These are phyloP conservation scores for Anastrepha ludens DNA, from an alignment of 1,140 invertebrate species.

Conservation along the genomic window DNA sequence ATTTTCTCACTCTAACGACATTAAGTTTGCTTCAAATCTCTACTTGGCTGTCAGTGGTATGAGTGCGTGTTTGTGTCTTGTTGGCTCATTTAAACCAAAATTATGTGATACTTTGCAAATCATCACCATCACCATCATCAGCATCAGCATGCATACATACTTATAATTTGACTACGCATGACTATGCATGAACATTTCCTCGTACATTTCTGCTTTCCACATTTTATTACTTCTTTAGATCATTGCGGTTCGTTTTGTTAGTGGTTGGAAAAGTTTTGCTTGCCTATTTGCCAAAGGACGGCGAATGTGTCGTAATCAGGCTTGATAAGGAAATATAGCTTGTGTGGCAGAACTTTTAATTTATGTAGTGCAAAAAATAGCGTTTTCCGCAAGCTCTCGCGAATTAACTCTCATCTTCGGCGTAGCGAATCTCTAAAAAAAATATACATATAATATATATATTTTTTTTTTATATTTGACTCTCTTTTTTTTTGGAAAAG, in stretches of 20 bases:
- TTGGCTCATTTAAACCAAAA: constrained; percentile 31
- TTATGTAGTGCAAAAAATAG: too few species aligned
- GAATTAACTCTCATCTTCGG: too few species aligned
- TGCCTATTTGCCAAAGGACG: not conserved
- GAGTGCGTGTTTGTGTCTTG: not conserved
- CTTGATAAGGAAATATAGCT: not conserved
- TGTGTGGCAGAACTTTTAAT: not conserved
- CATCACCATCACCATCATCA: constrained; percentile 9
- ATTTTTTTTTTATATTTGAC: too few species aligned
- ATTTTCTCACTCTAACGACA: constrained; percentile 32
- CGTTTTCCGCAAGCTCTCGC: too few species aligned
- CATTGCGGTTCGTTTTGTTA: not conserved
- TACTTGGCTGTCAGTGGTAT: not conserved
- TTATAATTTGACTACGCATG: constrained; percentile 34
- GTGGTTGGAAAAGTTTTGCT: not conserved
- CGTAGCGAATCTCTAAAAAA: too few species aligned
- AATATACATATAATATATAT: too few species aligned
- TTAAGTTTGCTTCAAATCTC: not conserved
- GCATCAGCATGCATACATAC: not conserved
- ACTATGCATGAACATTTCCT: constrained; percentile 8
- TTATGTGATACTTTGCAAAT: constrained; percentile 45
- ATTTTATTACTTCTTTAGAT: constrained; percentile 31
- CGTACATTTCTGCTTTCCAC: constrained; percentile 15
- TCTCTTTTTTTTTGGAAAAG: too few species aligned
- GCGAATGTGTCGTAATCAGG: not conserved